Evolutionary conservation across 2,113 vertebrate genomes (phyloP).

Genomic region (Macheiramphus alcinus): DNA sequence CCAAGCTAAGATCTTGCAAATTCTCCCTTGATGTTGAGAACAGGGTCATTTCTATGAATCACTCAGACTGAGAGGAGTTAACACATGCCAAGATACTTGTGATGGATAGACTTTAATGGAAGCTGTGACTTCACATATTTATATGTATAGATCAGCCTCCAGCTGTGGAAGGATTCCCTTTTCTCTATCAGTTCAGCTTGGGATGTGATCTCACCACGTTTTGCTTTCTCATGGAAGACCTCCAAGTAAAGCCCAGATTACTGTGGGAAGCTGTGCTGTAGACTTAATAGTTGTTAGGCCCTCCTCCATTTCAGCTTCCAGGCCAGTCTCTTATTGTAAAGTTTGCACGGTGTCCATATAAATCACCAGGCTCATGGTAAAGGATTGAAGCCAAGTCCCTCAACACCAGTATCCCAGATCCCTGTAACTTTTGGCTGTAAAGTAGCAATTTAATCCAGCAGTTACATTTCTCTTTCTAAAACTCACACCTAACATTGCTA

Average conservation of each 20-base stretch:
- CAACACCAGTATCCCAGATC: neutral
- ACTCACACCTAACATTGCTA: neutral
- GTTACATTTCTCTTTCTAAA: neutral
- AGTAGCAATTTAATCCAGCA: neutral
- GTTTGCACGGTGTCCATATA: neutral
- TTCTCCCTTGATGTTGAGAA: neutral
- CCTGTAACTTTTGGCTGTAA: neutral
- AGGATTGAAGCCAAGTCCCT: neutral
- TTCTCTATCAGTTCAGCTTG: neutral
- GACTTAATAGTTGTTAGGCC: neutral
- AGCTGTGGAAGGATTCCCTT: constrained; percentile 22
- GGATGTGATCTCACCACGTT: neutral
- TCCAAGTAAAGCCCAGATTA: neutral
- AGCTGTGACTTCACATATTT: constrained; percentile 37
- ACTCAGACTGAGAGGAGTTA: neutral
- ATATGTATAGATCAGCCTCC: neutral
- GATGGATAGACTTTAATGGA: neutral
- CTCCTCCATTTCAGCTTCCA: neutral
- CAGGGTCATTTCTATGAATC: neutral
- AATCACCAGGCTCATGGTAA: neutral
- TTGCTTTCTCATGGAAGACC: constrained; percentile 23
- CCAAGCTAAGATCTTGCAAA: neutral
- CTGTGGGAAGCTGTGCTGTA: neutral
- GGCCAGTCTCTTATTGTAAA: neutral
- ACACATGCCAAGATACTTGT: neutral